A percentile compares a stretch with the other conserved stretches of the same genome.
Evolutionary conservation across 2,888 invertebrate species (phyloP).

Genomic region (Euphydryas editha): DNA sequence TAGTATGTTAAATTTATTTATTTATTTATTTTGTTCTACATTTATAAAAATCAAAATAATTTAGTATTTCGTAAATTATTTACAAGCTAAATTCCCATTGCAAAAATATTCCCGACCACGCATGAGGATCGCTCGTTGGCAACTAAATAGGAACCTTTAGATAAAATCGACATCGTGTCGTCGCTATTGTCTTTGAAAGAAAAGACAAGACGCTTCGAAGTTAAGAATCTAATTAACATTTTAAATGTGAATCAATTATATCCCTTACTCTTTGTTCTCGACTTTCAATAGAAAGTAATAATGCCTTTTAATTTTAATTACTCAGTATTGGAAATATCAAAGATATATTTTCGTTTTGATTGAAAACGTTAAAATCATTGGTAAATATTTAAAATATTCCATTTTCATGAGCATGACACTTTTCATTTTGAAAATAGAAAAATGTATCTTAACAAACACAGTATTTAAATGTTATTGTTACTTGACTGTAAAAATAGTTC

Average conservation of each 20-base stretch:
- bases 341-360: too few relatives aligned
- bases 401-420: too few relatives aligned
- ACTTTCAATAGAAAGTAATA: constrained; percentile 9
- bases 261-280: constrained; percentile 41
- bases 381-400: too few relatives aligned
- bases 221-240: constrained; percentile 67
- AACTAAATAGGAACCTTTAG: constrained; percentile 41
- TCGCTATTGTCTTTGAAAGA: constrained; percentile 47
- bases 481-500: background rate
- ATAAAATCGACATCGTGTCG: constrained; percentile 48
- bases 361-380: too few relatives aligned
- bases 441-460: background rate
- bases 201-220: constrained; percentile 46
- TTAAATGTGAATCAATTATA: constrained; percentile 66
- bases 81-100: constrained; percentile 17
- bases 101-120: constrained; percentile 36
- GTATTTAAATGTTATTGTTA: background rate
- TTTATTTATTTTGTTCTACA: background rate
- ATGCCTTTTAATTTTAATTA: background rate
- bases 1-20: too few relatives aligned
- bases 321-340: too few relatives aligned
- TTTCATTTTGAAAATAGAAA: background rate
- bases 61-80: too few relatives aligned
- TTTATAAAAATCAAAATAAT: too few relatives aligned
- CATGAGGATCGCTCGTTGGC: constrained; percentile 34